A percentile compares a stretch with the other conserved stretches of the same genome.
Evolutionary conservation across 2,797 vertebrate species (phyloP).

Genomic region (Myiothlypis coronata): DNA sequence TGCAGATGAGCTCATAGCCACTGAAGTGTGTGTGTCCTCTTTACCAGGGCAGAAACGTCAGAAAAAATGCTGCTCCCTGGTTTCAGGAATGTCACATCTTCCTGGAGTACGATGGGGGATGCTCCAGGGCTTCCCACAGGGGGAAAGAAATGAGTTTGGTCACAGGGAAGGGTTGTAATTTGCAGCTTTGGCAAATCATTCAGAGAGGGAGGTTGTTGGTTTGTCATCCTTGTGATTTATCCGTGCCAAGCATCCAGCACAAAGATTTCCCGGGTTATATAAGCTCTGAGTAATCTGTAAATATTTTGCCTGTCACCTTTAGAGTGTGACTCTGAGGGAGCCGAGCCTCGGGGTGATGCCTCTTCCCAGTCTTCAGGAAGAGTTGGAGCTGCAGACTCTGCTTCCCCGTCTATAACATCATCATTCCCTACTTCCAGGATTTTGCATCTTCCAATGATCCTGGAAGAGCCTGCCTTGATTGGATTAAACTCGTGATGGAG

Average conservation of each 20-base stretch:
- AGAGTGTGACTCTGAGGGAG: background rate
- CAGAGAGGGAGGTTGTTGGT: background rate
- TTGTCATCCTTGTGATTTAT: background rate
- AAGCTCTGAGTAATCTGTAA: slow-evolving; percentile 25
- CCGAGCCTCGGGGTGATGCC: background rate
- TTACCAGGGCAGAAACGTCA: background rate
- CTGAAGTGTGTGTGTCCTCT: background rate
- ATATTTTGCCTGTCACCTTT: background rate
- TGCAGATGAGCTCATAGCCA: background rate
- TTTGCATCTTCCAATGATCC: background rate
- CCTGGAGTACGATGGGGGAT: rapidly evolving
- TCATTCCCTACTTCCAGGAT: background rate
- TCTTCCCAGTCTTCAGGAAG: background rate
- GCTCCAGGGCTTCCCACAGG: background rate
- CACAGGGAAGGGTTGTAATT: background rate
- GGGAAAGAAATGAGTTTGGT: background rate
- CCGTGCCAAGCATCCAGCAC: background rate
- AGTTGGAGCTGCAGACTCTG: background rate
- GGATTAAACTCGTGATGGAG: background rate
- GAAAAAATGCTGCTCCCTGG: background rate
- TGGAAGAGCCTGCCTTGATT: background rate
- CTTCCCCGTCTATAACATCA: background rate
- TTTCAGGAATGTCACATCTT: background rate
- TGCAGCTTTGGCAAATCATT: background rate
- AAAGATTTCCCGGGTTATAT: slow-evolving; percentile 9